These are phyloP conservation scores for Sminthopsis crassicaudata DNA, from an alignment of 2,113 vertebrate species.

Conservation along the genomic window DNA sequence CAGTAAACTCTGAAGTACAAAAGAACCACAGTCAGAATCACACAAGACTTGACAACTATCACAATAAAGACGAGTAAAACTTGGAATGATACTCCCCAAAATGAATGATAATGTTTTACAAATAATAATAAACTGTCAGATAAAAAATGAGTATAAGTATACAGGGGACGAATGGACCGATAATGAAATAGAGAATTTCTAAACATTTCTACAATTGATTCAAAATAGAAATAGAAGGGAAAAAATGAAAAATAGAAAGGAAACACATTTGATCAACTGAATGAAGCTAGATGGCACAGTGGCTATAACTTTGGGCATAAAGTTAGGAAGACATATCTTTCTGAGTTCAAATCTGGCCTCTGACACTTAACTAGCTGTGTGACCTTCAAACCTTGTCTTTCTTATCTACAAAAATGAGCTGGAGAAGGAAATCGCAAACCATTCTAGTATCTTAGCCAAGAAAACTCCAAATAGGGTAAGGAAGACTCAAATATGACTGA, in stretches of 20 bases:
- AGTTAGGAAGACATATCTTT: background rate
- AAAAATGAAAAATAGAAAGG: background rate
- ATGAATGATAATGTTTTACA: background rate
- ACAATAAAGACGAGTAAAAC: background rate
- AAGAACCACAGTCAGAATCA: background rate
- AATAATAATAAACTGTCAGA: background rate
- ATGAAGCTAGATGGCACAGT: background rate
- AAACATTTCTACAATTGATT: background rate
- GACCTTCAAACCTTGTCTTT: background rate
- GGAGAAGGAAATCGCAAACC: too few species aligned
- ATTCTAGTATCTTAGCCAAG: too few species aligned
- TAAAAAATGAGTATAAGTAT: background rate
- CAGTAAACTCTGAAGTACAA: background rate
- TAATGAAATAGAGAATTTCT: background rate
- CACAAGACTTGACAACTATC: background rate
- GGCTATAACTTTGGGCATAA: background rate
- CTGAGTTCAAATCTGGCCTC: background rate
- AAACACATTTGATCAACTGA: background rate
- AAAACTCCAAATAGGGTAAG: too few species aligned
- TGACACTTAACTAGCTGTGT: background rate
- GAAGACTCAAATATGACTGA: too few species aligned
- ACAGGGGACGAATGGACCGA: background rate
- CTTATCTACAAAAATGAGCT: too few species aligned
- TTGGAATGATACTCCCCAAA: background rate
- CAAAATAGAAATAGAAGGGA: background rate